phyloP scores from a whole-genome alignment of 2,113 vertebrate species.

The Notothenia rossii region DNA sequence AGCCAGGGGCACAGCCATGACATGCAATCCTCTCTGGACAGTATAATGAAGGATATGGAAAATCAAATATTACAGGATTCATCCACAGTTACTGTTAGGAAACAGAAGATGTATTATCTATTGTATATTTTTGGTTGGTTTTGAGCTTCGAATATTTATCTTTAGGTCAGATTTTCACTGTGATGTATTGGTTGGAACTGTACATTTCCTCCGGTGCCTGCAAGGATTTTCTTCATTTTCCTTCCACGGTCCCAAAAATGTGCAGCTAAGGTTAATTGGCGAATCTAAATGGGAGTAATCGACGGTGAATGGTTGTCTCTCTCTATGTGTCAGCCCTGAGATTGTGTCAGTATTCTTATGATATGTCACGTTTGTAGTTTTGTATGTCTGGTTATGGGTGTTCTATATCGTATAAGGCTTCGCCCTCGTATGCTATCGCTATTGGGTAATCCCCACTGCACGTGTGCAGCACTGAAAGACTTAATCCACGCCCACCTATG shows the following conservation, averaged over 20 bases:
- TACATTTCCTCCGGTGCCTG: no score
- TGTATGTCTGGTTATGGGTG: no score
- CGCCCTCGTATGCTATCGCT: no score
- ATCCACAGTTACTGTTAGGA: conserved; percentile 14
- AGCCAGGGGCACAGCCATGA: conserved; percentile 55
- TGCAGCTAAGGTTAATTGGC: background rate
- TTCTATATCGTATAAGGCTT: no score
- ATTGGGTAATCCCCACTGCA: no score
- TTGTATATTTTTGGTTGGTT: background rate
- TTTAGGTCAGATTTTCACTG: background rate
- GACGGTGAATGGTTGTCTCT: background rate
- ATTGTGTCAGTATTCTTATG: background rate
- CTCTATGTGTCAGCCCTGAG: background rate
- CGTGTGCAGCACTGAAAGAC: no score
- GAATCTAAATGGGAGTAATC: background rate
- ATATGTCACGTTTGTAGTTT: no score
- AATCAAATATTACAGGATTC: conserved; percentile 30
- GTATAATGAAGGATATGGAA: conserved; percentile 38
- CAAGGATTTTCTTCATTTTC: background rate
- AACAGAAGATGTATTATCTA: background rate
- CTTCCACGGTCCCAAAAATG: background rate
- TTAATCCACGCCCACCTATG: no score
- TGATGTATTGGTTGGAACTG: background rate
- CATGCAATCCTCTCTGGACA: conserved; percentile 67
- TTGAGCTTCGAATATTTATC: background rate